phyloP scores from a whole-genome alignment of 53 echinoderm and acorn worm species.

The Actinopyga echinites region DNA sequence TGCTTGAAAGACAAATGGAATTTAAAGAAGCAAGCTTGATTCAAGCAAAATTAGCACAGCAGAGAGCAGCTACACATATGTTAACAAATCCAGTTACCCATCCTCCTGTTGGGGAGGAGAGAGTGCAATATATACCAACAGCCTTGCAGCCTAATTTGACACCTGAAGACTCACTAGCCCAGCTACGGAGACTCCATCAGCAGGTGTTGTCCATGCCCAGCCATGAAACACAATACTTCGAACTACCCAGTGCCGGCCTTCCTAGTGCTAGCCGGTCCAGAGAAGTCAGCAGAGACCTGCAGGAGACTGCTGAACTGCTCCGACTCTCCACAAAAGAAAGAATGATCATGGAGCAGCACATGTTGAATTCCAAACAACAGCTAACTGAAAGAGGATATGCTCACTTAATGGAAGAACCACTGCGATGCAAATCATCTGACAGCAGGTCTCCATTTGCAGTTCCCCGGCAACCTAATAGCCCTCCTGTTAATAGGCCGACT shows the following conservation, averaged over 20 bases:
- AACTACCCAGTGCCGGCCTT: not conserved
- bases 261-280: not conserved
- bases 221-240: slow-evolving; percentile 5
- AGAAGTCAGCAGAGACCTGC: not conserved
- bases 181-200: slow-evolving; percentile 34
- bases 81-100: not conserved
- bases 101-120: not conserved
- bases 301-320: slow-evolving; percentile 3
- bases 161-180: slow-evolving; percentile 38
- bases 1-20: slow-evolving; percentile 22
- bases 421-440: not conserved
- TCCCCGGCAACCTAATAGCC: not conserved
- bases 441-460: not conserved
- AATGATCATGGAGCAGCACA: slow-evolving; percentile 23
- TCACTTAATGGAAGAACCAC: not conserved
- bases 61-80: slow-evolving; percentile 6
- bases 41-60: slow-evolving; percentile 32
- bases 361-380: slow-evolving; percentile 1
- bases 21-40: slow-evolving; percentile 21
- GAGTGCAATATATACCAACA: slow-evolving; percentile 25
- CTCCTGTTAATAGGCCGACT: not conserved
- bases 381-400: not conserved
- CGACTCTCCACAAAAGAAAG: not conserved
- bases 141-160: slow-evolving; percentile 1
- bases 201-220: slow-evolving; percentile 42